These are phyloP conservation scores for Decapterus maruadsi DNA, from an alignment of 2,797 vertebrate species.

Conservation along the genomic window DNA sequence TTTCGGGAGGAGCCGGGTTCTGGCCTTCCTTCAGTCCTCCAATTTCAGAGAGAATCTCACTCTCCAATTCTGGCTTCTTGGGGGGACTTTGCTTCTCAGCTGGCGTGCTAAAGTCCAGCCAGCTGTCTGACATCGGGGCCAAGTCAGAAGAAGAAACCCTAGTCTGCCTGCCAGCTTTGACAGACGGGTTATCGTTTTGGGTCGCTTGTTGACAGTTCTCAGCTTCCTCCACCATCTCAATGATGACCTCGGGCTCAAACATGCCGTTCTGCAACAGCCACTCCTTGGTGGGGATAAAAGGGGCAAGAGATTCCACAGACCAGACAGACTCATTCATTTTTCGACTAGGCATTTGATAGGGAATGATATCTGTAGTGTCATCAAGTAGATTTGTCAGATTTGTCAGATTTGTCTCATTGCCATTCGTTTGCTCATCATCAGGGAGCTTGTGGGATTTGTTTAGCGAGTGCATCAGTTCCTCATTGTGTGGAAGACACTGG, in stretches of 20 bases:
- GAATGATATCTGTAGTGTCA: conserved; percentile 9
- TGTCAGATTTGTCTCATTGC: background rate
- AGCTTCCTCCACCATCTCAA: conserved; percentile 31
- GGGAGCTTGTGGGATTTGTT: background rate
- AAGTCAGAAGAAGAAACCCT: conserved; percentile 29
- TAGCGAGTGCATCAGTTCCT: background rate
- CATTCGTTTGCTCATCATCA: conserved; percentile 9
- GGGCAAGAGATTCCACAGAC: conserved; percentile 76
- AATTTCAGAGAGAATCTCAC: background rate
- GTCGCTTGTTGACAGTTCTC: background rate
- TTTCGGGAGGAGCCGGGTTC: background rate
- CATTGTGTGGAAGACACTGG: background rate
- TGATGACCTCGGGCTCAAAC: conserved; percentile 31
- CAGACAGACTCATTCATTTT: conserved; percentile 74
- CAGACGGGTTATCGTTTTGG: background rate
- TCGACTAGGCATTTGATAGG: conserved; percentile 5
- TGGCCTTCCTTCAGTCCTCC: background rate
- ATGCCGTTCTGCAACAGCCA: conserved; percentile 53
- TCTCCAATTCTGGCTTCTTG: background rate
- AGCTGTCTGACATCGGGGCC: conserved; percentile 34
- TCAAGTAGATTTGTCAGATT: conserved; percentile 10
- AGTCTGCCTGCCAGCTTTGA: background rate
- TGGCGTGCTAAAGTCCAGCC: conserved; percentile 30
- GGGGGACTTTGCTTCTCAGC: background rate
- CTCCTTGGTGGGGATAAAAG: conserved; percentile 65